Evolutionary conservation across 2,797 vertebrate species (phyloP), one percentile per base, ranked within the genome.

Genomic region (Pantherophis alleghaniensis): DNA sequence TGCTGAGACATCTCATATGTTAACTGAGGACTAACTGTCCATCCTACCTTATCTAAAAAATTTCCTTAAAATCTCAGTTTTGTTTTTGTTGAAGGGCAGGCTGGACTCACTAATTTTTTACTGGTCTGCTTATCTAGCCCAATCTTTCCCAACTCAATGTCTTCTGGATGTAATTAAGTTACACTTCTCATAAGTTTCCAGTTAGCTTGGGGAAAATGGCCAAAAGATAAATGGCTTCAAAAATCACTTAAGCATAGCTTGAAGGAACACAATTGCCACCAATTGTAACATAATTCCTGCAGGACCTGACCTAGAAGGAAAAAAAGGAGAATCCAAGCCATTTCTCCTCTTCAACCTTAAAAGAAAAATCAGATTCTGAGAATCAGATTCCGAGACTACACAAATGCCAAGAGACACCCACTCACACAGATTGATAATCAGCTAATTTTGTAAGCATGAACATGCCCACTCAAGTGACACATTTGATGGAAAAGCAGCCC

Each of bases 401-500:
- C 86, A 91, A 51, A 0, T 26, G 20, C 60, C 20, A 28, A 53
- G 0, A 90, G 32, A 63, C 63, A 18, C 28, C 0, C 1, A 86
- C 37, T 0, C 0, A 0, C 0, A 92, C 22, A 61, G 93, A 42
- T 18, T 63, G 89, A 12, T 0, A 55, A 61, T 28, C 16, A 53
- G 83, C 2, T 7, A 0, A 22, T 88, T 57, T 89, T 28, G 0
- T 1, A 90, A 88, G 83, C 1, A 24, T 91, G 90, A 56, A 13
- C 20, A 0, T 0, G 0, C 88, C 91, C 88, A 86, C 74, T 86
- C 47, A 69, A 32, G 61, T 87, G 86, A 88, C 59, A 66, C n/a
- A 32, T 87, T 18, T 61, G 59, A 66, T 37, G 63, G 92, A 93
- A 94, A 51, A 14, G 0, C 69, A 42, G 42, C 66, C 93, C 42